Evolutionary conservation across 2,113 vertebrate genomes (phyloP).

Genomic region (Stigmatopora argus): DNA sequence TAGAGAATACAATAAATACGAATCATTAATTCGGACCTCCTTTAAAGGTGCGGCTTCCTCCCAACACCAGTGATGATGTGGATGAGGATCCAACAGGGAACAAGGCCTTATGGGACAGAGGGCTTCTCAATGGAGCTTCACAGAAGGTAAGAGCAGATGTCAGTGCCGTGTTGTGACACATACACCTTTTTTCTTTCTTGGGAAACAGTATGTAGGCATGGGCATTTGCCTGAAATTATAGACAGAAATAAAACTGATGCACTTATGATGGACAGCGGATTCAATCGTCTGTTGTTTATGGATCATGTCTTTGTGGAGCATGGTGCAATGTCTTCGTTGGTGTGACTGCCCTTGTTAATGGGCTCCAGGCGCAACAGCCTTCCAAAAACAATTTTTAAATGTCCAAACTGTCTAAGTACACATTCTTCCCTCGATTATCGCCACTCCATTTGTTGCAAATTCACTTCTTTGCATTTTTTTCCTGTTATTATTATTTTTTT

Average conservation of each 20-base stretch:
- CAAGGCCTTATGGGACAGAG: constrained; percentile 96
- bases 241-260: neutral
- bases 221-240: no score
- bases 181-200: neutral
- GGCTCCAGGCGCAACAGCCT: neutral
- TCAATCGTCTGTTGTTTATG: neutral
- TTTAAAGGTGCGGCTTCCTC: constrained; percentile 85
- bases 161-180: neutral
- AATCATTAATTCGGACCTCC: no score
- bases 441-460: no score
- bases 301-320: no score
- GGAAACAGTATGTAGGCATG: no score
- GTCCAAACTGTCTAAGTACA: neutral
- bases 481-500: no score
- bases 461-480: no score
- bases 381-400: neutral
- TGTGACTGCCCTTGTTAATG: neutral
- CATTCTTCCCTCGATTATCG: no score
- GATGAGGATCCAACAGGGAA: constrained; percentile 98
- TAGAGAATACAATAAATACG: no score
- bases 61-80: constrained; percentile 95
- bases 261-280: neutral
- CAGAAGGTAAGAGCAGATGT: constrained; percentile 80
- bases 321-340: neutral
- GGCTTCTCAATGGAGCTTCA: constrained; percentile 93